phyloP scores from a whole-genome alignment of 2,113 vertebrate genomes.

The Globicephala melas region DNA sequence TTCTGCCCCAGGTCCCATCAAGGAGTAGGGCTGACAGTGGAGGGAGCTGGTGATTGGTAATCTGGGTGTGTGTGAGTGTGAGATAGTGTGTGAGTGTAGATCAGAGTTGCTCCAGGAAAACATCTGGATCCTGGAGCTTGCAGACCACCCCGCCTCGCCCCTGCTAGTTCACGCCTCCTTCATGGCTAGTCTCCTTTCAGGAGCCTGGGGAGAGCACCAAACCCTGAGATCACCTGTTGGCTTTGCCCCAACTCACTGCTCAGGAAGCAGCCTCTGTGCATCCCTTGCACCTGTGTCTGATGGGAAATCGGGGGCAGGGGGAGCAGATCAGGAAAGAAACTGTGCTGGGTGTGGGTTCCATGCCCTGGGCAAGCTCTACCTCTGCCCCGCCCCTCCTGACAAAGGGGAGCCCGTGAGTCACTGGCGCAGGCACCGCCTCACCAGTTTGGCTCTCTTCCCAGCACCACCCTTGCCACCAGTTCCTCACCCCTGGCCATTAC shows the following conservation, averaged over 20 bases:
- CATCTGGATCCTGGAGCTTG: neutral
- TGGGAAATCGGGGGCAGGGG: neutral
- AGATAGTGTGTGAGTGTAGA: neutral
- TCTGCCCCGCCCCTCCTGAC: neutral
- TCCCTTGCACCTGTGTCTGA: neutral
- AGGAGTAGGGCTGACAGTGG: neutral
- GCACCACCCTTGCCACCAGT: neutral
- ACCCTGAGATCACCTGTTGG: conserved; percentile 31
- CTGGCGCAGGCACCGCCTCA: neutral
- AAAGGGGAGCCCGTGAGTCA: neutral
- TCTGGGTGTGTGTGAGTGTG: neutral
- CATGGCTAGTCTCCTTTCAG: neutral
- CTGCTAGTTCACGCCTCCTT: neutral
- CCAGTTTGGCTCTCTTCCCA: neutral
- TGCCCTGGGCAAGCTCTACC: neutral
- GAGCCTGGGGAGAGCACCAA: neutral
- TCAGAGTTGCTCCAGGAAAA: neutral
- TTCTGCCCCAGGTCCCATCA: neutral
- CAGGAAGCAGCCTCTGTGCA: neutral
- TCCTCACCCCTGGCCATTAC: neutral
- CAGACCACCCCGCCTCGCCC: neutral
- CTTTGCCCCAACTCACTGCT: neutral
- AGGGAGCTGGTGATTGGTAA: neutral
- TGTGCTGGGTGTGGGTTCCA: neutral
- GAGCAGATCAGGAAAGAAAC: neutral